Base-by-base conservation (phyloP, 2,888 invertebrate genomes). In the Parelbella ahira region DNA sequence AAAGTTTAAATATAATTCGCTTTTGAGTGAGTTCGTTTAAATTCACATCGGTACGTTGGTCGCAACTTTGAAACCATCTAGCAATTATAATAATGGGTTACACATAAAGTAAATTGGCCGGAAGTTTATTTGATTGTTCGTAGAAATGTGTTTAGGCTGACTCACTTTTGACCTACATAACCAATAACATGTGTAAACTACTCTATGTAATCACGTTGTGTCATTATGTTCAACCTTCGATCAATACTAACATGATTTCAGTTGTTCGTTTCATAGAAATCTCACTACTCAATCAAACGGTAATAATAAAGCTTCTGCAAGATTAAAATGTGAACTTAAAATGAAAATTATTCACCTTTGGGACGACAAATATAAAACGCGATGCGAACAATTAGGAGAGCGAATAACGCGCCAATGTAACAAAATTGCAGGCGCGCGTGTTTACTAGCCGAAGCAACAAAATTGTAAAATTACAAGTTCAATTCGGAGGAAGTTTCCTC, bases 71-170 rank as follows among this genome's bases (percentile, higher is more conserved):
- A 55, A 71, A 77, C 69, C 61, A 63, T 66, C 53, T 55, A 66
- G 64, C 75, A 79, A 81, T 81, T 79, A 80, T 70, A 64, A 74
- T 81, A 81, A 83, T 79, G 72, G 74, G 59, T 70, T 69, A 71
- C 68, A 72, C 72, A 71, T 78, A 70, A 78, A 77, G 67, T 70
- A 65, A 79, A 79, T 77, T 81, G 72, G 58, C 60, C 63, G 72
- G 71, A 77, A 76, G 66, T 70, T 74, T 61, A 70, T 71, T 70
- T 60, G 69, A 74, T 73, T 71, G 67, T 71, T 65, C 63, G 60
- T 65, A 56, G 60, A 60, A 69, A 66, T 63, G 66, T 71, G 68
- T 63, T 68, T 56, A 58, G 56, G 51, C 57, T 53, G 27, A 28
- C 13, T 41, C 33, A 21, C 30, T 32, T 39, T 18, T 21, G 27